Conservation (phyloP, 1,140 invertebrate species). For the Meloidogyne chitwoodi region DNA sequence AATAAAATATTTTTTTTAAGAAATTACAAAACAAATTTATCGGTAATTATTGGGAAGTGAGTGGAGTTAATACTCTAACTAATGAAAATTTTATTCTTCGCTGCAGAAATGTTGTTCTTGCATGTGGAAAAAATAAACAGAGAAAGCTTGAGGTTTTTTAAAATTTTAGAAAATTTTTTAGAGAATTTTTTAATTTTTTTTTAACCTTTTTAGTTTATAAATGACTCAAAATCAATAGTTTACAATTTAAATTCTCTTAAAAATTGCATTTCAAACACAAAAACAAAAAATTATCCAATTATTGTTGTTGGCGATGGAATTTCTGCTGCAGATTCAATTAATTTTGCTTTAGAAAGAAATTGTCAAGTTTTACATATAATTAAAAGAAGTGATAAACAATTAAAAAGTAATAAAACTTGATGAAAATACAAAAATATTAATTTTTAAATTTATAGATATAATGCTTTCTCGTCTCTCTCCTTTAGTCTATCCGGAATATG, state of each 20-base stretch:
- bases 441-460: conserved; percentile 33
- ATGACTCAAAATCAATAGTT: conserved; percentile 31
- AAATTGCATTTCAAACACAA: conserved; percentile 10
- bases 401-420: conserved; percentile 33
- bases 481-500: conserved; percentile 53
- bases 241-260: conserved; percentile 40
- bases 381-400: conserved; percentile 45
- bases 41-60: conserved; percentile 39
- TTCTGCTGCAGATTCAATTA: conserved; percentile 50
- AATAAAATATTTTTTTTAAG: conserved; percentile 26
- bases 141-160: conserved; percentile 34
- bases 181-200: not conserved
- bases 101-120: conserved; percentile 38
- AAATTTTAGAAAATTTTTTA: not conserved
- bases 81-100: conserved; percentile 21
- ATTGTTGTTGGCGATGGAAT: conserved; percentile 55
- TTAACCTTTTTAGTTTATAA: not conserved
- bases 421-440: conserved; percentile 13
- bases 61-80: conserved; percentile 15
- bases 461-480: conserved; percentile 52
- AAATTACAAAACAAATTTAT: conserved; percentile 24
- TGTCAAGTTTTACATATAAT: conserved; percentile 53
- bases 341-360: conserved; percentile 42
- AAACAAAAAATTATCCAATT: conserved; percentile 18
- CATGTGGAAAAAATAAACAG: conserved; percentile 37